Base-by-base conservation (phyloP, 2,888 invertebrate species). In the Cetonia aurata region DNA sequence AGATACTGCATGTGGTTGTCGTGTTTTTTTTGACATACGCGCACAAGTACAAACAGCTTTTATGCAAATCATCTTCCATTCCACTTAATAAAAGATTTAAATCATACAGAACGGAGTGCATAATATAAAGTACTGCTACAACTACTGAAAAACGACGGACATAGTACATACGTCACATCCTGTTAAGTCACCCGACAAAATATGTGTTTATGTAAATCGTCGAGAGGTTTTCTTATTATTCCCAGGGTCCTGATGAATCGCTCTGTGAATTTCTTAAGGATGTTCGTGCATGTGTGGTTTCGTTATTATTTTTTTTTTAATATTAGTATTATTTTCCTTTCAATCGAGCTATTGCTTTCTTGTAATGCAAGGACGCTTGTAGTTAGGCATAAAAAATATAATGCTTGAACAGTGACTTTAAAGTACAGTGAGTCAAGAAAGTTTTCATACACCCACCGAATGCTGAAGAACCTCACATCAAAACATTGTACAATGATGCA, bases 211-310 rank as follows among this genome's bases (percentile, higher is more conserved):
- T 57, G 57, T 65, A 65, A 65, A 65, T 65, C 37, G 50, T 65
- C 50, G 41, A 65, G 50, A 31, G 17, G 31, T 33, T 37, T 12
- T 50, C 50, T 50, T 17, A 37, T 65, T 50, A 65, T 65, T 65
- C 62, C 62, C 62, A 65, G 62, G 62, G 62, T 37, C 37, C 37
- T 65, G 37, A 37, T 37, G 62, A 65, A 65, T 65, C 50, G 50
- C 59, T 19, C 13, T 59, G 44, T 17, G 44, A 44, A 19, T 42
- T 59, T 59, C 59, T 59, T 59, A 59, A 44, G 59, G 62, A 65
- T 65, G 50, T 65, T 33, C 50, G 50, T 65, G 37, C 37, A 37
- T 37, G 37, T 37, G 37, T 37, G 37, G 37, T 37, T 37, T 10
- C 8, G 6, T 25, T 25, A 65, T 65, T n/a, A n/a, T n/a, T n/a